A percentile compares a stretch with the other conserved stretches of the same genome.
Evolutionary conservation across 2,888 invertebrate genomes (phyloP).

Genomic region (Dolichopus griseipennis): DNA sequence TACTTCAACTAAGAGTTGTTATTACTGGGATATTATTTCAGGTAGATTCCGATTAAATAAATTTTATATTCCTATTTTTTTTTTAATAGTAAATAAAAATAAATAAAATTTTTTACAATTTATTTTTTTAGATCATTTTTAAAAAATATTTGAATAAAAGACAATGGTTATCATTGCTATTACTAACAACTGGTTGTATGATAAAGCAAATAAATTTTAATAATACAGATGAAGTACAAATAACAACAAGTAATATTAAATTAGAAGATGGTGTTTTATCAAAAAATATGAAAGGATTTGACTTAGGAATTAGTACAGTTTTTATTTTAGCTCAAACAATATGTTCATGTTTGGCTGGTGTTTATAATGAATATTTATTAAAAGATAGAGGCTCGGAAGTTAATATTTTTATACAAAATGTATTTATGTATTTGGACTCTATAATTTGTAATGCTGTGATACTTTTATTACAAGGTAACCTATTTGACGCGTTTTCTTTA

Average conservation of each 20-base stretch:
- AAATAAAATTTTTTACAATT: constrained; percentile 14
- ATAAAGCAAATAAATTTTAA: constrained; percentile 66
- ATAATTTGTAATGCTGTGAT: constrained; percentile 81
- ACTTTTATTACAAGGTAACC: constrained; percentile 57
- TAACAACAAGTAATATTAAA: constrained; percentile 21
- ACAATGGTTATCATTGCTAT: constrained; percentile 83
- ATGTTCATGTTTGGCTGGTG: constrained; percentile 89
- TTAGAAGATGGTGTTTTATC: constrained; percentile 18
- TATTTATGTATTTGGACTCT: constrained; percentile 92
- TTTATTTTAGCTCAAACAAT: constrained; percentile 70
- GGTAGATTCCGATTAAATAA: too few species aligned
- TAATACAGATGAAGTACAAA: constrained; percentile 20
- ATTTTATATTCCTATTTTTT: background rate
- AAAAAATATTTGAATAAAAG: constrained; percentile 66
- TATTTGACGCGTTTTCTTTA: constrained; percentile 52
- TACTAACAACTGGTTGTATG: constrained; percentile 84
- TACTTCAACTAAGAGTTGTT: constrained; percentile 85
- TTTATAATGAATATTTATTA: constrained; percentile 88
- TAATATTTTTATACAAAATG: constrained; percentile 86
- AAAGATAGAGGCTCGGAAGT: constrained; percentile 77
- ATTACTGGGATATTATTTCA: constrained; percentile 87
- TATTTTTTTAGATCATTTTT: constrained; percentile 62
- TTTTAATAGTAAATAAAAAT: constrained; percentile 9
- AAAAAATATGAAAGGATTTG: constrained; percentile 41
- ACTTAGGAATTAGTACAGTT: constrained; percentile 52